Conservation (phyloP, 1,140 invertebrate species). For the Calosoma granatense region DNA sequence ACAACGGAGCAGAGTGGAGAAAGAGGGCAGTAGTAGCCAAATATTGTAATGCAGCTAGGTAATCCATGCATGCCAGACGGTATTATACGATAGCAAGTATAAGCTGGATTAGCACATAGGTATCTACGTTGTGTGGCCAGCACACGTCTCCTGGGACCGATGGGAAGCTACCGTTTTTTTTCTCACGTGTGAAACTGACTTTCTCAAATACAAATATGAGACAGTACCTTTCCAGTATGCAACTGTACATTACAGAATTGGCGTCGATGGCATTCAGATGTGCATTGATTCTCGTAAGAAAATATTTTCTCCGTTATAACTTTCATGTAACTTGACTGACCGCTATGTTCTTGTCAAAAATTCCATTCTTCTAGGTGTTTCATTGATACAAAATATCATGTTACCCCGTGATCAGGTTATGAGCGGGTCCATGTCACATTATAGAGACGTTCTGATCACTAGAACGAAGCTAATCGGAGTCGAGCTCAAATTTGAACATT, state of each 20-base stretch:
- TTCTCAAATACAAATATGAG: too few relatives aligned
- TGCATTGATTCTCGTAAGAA: too few relatives aligned
- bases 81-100: conserved; percentile 14
- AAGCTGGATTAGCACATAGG: conserved; percentile 15
- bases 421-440: background rate
- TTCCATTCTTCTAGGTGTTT: too few relatives aligned
- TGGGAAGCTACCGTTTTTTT: too few relatives aligned
- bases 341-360: too few relatives aligned
- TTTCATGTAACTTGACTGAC: too few relatives aligned
- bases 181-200: too few relatives aligned
- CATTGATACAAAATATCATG: background rate
- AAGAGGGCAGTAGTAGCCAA: conserved; percentile 18
- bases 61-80: conserved; percentile 19
- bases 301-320: too few relatives aligned
- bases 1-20: too few relatives aligned
- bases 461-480: background rate
- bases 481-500: background rate
- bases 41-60: conserved; percentile 14
- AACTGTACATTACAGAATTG: too few relatives aligned
- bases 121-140: background rate
- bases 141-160: background rate
- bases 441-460: background rate
- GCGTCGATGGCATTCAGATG: too few relatives aligned
- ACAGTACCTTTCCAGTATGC: too few relatives aligned
- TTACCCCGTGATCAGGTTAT: background rate